These are phyloP conservation scores for Styela clava DNA, from an alignment of 23 tunicate species.

Conservation along the genomic window DNA sequence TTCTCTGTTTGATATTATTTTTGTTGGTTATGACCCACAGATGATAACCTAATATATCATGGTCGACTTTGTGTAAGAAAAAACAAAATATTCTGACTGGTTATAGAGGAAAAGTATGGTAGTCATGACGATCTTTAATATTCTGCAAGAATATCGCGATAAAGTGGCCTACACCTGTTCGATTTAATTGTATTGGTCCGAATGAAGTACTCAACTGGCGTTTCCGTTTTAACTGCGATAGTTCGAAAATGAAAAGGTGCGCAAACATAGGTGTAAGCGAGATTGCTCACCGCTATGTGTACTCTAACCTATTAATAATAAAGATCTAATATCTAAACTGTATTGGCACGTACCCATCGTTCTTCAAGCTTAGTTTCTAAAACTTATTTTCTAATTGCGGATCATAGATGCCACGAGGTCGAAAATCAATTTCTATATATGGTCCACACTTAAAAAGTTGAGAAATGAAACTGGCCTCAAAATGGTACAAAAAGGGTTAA, in stretches of 20 bases:
- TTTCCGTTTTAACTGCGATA: slow-evolving; percentile 17
- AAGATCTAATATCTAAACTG: not conserved
- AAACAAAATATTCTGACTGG: too few relatives aligned
- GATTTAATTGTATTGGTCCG: slow-evolving; percentile 23
- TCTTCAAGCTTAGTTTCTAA: too few relatives aligned
- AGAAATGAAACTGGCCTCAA: too few relatives aligned
- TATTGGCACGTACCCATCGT: slow-evolving; percentile 6
- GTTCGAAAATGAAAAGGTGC: slow-evolving; percentile 27
- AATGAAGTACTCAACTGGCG: slow-evolving; percentile 11
- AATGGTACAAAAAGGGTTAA: slow-evolving; percentile 6
- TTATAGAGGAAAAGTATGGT: not conserved
- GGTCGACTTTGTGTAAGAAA: too few relatives aligned
- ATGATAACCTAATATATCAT: too few relatives aligned
- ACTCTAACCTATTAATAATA: slow-evolving; percentile 28
- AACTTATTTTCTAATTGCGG: too few relatives aligned
- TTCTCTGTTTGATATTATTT: too few relatives aligned
- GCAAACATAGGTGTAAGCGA: slow-evolving; percentile 27
- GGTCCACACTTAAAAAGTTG: too few relatives aligned
- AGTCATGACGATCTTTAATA: not conserved
- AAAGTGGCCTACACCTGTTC: slow-evolving; percentile 29
- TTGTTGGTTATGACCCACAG: too few relatives aligned
- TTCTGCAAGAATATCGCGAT: slow-evolving; percentile 7
- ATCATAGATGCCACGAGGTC: too few relatives aligned
- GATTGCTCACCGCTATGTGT: slow-evolving; percentile 40
- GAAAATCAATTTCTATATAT: too few relatives aligned